Base-by-base conservation (phyloP, 1,140 invertebrate species). In the Nilaparvata lugens region DNA sequence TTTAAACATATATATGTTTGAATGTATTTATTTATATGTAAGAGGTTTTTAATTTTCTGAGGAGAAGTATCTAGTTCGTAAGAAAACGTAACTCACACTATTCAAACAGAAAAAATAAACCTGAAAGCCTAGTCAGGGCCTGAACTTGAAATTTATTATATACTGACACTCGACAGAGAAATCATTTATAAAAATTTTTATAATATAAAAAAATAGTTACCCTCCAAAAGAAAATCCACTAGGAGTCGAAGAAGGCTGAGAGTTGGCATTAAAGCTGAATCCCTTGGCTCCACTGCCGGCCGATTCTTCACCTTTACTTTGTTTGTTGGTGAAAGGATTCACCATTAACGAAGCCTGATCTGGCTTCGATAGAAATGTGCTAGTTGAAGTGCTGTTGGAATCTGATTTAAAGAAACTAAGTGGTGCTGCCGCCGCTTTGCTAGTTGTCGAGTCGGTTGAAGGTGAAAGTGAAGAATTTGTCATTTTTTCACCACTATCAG, bases 151-250 rank as follows among this genome's bases (percentile, higher is more conserved):
- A n/a, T n/a, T n/a, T n/a, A n/a, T n/a, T n/a, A n/a, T n/a, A n/a
- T n/a, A n/a, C n/a, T n/a, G n/a, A n/a, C n/a, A n/a, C n/a, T n/a
- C n/a, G n/a, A n/a, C n/a, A n/a, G n/a, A n/a, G n/a, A n/a, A n/a
- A n/a, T n/a, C n/a, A n/a, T n/a, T n/a, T n/a, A n/a, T n/a, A n/a
- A n/a, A n/a, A n/a, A n/a, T n/a, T n/a, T n/a, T n/a, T n/a, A n/a
- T n/a, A n/a, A n/a, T n/a, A n/a, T n/a, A n/a, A n/a, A n/a, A n/a
- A 35, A 35, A 35, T 4, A 18, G 2, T 48, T 48, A 68, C 40
- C 73, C 75, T 38, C 73, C 75, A 68, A 83, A 81, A 52, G 71
- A 65, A 42, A 73, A 73, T 0, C 67, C 64, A 16, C 64, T 23
- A 40, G 35, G 6, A 13, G 53, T 28, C 14, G 52, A 48, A 9